A percentile compares a stretch with the other conserved stretches of the same genome.
These are phyloP conservation scores for Microcebus jonahi DNA, from an alignment of 2,113 vertebrate species.

Conservation along the genomic window DNA sequence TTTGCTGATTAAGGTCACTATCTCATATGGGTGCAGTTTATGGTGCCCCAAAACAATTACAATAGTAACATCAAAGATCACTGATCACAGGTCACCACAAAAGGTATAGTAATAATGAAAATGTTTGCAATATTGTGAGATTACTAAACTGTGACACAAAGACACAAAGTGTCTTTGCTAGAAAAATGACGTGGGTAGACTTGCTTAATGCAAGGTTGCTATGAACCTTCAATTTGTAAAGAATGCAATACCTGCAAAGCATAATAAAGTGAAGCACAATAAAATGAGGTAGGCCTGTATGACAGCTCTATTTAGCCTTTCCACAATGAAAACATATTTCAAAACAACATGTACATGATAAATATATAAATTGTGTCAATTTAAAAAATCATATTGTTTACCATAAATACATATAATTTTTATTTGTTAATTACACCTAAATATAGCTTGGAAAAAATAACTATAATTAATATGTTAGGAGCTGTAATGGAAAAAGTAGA, in stretches of 20 bases:
- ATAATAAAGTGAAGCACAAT: background rate
- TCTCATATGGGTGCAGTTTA: background rate
- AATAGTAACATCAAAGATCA: background rate
- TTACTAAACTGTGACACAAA: background rate
- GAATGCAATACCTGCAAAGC: background rate
- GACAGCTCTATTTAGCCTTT: background rate
- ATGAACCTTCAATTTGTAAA: background rate
- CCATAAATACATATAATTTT: background rate
- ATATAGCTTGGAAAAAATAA: slow-evolving; percentile 16
- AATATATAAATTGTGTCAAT: background rate
- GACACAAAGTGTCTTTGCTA: background rate
- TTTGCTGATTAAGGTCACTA: background rate
- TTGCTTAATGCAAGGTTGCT: background rate
- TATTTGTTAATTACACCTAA: background rate
- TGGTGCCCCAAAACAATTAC: background rate
- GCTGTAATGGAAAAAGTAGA: slow-evolving; percentile 10
- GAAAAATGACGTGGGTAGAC: background rate
- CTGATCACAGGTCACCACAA: background rate
- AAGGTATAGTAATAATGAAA: background rate
- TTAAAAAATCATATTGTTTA: background rate
- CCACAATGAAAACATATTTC: background rate
- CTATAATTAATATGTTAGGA: slow-evolving; percentile 21
- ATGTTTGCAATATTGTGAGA: background rate
- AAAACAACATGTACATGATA: background rate
- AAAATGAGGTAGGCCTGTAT: background rate